Evolutionary conservation across 2,888 invertebrate species (phyloP).

Genomic region (Sinhomidia bicolor): DNA sequence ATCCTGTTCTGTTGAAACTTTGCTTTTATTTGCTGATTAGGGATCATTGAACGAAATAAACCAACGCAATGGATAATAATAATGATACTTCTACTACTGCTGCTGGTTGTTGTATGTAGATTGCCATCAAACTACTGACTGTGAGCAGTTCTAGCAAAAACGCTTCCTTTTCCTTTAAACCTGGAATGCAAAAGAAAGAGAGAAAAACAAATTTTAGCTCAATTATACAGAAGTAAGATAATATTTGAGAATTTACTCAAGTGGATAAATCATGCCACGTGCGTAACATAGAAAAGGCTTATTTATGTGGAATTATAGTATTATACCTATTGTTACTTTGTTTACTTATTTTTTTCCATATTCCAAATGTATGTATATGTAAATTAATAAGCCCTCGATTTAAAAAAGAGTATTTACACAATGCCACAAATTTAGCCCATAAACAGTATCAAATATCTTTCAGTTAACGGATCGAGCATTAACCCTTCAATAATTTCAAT

Average conservation of each 20-base stretch:
- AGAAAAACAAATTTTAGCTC: conserved; percentile 12
- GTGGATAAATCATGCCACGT: conserved; percentile 1
- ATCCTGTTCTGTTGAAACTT: background rate
- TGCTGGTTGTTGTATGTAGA: background rate
- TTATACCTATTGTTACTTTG: background rate
- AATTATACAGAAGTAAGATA: background rate
- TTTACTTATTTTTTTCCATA: no score
- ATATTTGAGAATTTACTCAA: background rate
- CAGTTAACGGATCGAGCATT: no score
- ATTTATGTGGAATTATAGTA: background rate
- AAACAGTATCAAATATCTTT: no score
- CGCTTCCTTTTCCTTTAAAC: conserved; percentile 11
- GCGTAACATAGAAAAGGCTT: background rate
- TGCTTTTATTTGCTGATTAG: conserved; percentile 18
- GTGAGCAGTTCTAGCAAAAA: background rate
- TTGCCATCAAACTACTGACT: background rate
- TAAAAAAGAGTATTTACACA: no score
- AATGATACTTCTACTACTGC: no score
- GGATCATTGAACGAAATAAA: conserved; percentile 31
- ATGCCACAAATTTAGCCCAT: no score
- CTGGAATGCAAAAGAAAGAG: background rate
- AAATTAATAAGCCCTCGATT: no score
- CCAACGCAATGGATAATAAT: background rate
- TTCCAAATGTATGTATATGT: no score
- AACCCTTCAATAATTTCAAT: no score